Evolutionary conservation across 2,888 invertebrate genomes (phyloP), one percentile per base, ranked within the genome.

Genomic region (Drosophila mimica): DNA sequence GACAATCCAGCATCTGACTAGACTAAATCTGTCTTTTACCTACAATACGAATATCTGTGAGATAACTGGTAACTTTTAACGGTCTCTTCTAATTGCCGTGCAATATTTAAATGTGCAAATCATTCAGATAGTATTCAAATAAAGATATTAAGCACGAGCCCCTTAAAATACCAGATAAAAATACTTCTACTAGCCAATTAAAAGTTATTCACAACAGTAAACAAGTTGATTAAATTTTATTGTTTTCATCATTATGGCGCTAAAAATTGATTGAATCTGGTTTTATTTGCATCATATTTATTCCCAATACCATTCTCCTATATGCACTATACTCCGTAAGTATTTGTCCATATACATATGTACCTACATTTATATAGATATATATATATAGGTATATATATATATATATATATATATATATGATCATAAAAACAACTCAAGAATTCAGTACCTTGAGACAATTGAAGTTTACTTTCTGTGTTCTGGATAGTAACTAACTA

Each of bases 181-280:
- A 9, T 43, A 38, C 15, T 58, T 33, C 33, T 34, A 31, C 59
- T 30, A 46, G 49, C 9, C 60, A 65, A 70, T 71, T 46, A 59
- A 69, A 33, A 11, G 15, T 25, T 25, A 15, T 46, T 56, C n/a
- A 34, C 34, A 49, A 25, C n/a, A 38, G 74, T 74, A 65, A 77
- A 78, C 77, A 78, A 77, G 57, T 58, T 70, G 25, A 74, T 77
- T 61, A 54, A 61, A 36, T 74, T 63, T 70, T 43, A 77, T 66
- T 63, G 49, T 51, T 65, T 63, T 70, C 40, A 63, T 51, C 36
- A 20, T 53, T 61, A 49, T 49, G 34, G 28, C 11, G 13, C 15
- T 53, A 34, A 59, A 63, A 49, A 63, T 40, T 53, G 13, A 52
- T 43, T 17, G 52, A 15, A 38, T 28, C n/a, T 11, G 36, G 17